phyloP scores from a whole-genome alignment of 2,888 invertebrate genomes.

The Gnatocerus cornutus region DNA sequence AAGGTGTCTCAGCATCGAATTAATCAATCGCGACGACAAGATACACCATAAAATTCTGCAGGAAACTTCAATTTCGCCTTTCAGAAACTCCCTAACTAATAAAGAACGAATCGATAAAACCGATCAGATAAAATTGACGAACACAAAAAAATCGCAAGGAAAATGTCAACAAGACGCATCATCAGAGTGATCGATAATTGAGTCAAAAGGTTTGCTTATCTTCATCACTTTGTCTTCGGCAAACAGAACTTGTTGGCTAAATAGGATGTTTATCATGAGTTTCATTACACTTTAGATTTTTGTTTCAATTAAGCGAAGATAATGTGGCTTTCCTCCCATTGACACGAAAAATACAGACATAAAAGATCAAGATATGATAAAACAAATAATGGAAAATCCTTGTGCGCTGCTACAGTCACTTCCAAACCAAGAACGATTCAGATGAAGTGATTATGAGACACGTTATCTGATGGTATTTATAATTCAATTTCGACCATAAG shows the following conservation, averaged over 20 bases:
- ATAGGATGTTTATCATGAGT: too few species aligned
- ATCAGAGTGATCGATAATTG: not conserved
- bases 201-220: too few species aligned
- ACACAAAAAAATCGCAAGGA: not conserved
- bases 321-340: slow-evolving; percentile 11
- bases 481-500: slow-evolving; percentile 12
- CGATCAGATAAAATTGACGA: slow-evolving; percentile 10
- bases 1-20: slow-evolving; percentile 9
- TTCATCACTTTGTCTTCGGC: too few species aligned
- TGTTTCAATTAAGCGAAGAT: slow-evolving; percentile 14
- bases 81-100: not conserved
- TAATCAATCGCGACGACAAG: slow-evolving; percentile 15
- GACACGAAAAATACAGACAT: slow-evolving; percentile 19
- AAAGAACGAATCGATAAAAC: slow-evolving; percentile 13
- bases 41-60: slow-evolving; percentile 12
- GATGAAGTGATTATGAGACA: slow-evolving; percentile 10
- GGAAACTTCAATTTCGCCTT: slow-evolving; percentile 12
- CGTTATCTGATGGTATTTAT: slow-evolving; percentile 30
- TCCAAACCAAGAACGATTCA: slow-evolving; percentile 19
- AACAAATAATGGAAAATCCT: slow-evolving; percentile 22
- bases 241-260: too few species aligned
- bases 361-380: slow-evolving; percentile 28
- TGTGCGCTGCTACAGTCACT: slow-evolving; percentile 8
- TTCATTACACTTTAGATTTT: too few species aligned
- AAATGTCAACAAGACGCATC: slow-evolving; percentile 9